Evolutionary conservation across 2,888 invertebrate species (phyloP).

Genomic region (Eumacrocentrus americanus): DNA sequence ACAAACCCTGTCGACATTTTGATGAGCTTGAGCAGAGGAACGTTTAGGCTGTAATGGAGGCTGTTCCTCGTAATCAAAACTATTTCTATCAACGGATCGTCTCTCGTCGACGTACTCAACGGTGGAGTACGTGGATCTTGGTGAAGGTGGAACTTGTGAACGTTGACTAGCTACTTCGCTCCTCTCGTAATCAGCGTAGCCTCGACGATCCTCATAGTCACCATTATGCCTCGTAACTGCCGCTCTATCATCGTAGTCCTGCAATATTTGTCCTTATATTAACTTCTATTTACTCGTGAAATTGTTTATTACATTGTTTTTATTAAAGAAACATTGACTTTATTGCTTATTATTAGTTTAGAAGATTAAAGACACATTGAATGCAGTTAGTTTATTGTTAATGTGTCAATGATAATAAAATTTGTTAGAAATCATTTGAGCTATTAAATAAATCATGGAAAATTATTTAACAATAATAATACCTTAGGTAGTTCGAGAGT

Average conservation of each 20-base stretch:
- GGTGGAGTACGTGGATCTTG: slow-evolving; percentile 46
- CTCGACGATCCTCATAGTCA: slow-evolving; percentile 31
- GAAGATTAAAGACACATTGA: too few species aligned
- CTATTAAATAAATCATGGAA: too few species aligned
- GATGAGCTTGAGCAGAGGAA: slow-evolving; percentile 40
- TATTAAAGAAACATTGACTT: too few species aligned
- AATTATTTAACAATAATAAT: too few species aligned
- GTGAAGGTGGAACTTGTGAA: slow-evolving; percentile 44
- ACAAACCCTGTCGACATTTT: slow-evolving; percentile 46
- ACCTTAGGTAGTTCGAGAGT: slow-evolving; percentile 46
- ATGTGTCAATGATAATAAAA: too few species aligned
- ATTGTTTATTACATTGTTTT: too few species aligned
- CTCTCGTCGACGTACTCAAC: slow-evolving; percentile 50
- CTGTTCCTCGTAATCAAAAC: slow-evolving; percentile 48
- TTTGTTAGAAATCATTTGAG: too few species aligned
- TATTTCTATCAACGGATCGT: slow-evolving; percentile 44
- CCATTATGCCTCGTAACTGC: slow-evolving; percentile 30
- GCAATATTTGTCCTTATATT: not conserved
- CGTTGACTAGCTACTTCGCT: slow-evolving; percentile 41
- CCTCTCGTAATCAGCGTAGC: slow-evolving; percentile 50
- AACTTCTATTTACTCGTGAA: too few species aligned
- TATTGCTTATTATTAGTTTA: too few species aligned
- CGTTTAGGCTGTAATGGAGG: slow-evolving; percentile 38
- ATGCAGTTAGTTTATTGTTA: too few species aligned
- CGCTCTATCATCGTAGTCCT: slow-evolving; percentile 49